Conservation (phyloP, 2,113 vertebrate species). For the Sinocyclocheilus rhinocerous region DNA sequence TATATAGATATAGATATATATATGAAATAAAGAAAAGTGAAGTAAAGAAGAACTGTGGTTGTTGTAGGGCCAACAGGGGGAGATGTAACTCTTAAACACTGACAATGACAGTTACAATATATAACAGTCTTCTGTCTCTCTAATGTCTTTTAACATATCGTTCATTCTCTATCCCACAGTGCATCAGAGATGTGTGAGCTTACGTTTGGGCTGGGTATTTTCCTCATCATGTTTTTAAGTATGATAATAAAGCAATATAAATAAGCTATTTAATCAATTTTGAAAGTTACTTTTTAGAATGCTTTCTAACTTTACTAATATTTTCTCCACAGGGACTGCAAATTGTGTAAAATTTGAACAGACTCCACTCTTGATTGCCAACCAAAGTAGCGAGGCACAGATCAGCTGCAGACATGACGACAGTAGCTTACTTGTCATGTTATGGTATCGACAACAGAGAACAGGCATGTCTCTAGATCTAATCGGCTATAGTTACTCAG, state of each 20-base stretch:
- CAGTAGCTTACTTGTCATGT: conserved; percentile 17
- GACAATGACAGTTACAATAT: not conserved
- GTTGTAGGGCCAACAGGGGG: conserved; percentile 33
- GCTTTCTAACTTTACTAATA: not conserved
- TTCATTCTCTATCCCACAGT: not conserved
- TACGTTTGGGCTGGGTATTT: not conserved
- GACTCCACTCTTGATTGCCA: conserved; percentile 9
- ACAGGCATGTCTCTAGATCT: conserved; percentile 23
- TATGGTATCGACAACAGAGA: conserved; percentile 58
- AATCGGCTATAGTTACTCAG: not conserved
- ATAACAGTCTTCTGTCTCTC: not conserved
- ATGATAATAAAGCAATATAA: not conserved
- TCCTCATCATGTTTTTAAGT: conserved; percentile 27
- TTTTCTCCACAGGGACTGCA: conserved; percentile 34
- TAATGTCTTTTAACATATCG: not conserved
- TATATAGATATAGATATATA: no score
- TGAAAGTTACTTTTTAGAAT: not conserved
- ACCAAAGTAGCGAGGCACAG: not conserved
- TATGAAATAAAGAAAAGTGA: no score
- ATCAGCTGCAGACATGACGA: conserved; percentile 54
- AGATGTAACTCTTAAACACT: conserved; percentile 9
- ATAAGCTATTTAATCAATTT: not conserved
- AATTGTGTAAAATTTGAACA: conserved; percentile 45
- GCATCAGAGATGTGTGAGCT: conserved; percentile 5
- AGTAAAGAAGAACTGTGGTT: no score